phyloP scores from a whole-genome alignment of 2,113 vertebrate species.

The Pygoscelis antarcticus region DNA sequence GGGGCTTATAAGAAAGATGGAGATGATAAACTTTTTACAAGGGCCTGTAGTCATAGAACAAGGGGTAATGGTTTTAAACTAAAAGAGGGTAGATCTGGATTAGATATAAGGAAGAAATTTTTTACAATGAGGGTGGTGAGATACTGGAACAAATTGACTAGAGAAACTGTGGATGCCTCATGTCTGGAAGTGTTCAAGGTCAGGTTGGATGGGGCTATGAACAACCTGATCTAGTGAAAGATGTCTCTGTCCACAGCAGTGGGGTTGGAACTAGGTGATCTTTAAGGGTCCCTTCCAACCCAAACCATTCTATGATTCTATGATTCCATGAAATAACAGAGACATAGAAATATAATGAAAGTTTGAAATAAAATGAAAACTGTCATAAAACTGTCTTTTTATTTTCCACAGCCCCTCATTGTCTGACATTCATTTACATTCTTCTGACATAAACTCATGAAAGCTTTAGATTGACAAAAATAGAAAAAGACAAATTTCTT shows the following conservation, averaged over 20 bases:
- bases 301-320: background rate
- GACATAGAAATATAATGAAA: background rate
- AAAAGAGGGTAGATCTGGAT: background rate
- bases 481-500: background rate
- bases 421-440: background rate
- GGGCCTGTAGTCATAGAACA: background rate
- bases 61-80: background rate
- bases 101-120: background rate
- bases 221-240: background rate
- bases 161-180: background rate
- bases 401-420: background rate
- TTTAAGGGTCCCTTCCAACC: background rate
- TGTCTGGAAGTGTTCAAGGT: background rate
- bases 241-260: background rate
- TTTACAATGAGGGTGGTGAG: fast-evolving
- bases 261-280: background rate
- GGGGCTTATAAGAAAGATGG: background rate
- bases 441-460: background rate
- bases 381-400: background rate
- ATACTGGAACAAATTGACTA: background rate
- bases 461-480: background rate
- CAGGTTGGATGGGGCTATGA: background rate
- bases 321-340: background rate
- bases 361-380: background rate
- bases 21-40: background rate